Percentiles rank a stretch among this genome's conserved stretches.
phyloP scores from a whole-genome alignment of 2,113 vertebrate genomes.

The Sceloporus tristichus region DNA sequence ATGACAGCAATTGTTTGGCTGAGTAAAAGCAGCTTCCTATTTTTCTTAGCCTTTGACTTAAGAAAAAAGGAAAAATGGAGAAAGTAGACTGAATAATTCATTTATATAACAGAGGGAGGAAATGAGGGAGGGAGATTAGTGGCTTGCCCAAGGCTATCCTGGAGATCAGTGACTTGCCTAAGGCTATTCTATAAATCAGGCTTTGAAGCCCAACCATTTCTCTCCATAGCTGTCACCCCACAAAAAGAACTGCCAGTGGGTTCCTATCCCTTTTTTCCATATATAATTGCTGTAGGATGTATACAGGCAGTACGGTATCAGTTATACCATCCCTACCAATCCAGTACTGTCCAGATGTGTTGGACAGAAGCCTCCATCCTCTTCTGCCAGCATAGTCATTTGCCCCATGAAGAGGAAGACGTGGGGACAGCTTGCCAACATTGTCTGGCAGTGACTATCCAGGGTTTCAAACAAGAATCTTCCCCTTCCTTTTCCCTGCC shows the following conservation, averaged over 20 bases:
- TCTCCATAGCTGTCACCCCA: not conserved
- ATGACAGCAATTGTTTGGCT: not conserved
- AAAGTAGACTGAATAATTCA: not conserved
- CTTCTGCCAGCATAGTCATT: too few species aligned
- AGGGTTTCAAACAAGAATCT: not conserved
- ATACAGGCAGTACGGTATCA: not conserved
- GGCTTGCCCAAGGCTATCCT: not conserved
- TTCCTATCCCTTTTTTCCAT: not conserved
- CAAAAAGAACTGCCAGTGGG: not conserved
- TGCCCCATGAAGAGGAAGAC: too few species aligned
- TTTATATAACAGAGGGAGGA: not conserved
- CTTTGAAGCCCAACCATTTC: not conserved
- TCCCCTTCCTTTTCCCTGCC: not conserved
- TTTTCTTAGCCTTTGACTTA: not conserved
- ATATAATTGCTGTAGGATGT: not conserved
- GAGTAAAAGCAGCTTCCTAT: not conserved
- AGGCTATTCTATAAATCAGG: not conserved
- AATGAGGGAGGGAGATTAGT: not conserved
- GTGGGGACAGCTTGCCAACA: too few species aligned
- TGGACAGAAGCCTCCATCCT: too few species aligned
- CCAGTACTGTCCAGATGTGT: too few species aligned
- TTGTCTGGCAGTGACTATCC: not conserved
- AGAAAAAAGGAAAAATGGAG: not conserved
- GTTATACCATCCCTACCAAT: too few species aligned
- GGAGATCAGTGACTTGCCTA: not conserved